Conservation (phyloP, 1,140 invertebrate species). For the Bradynema listronoti region DNA sequence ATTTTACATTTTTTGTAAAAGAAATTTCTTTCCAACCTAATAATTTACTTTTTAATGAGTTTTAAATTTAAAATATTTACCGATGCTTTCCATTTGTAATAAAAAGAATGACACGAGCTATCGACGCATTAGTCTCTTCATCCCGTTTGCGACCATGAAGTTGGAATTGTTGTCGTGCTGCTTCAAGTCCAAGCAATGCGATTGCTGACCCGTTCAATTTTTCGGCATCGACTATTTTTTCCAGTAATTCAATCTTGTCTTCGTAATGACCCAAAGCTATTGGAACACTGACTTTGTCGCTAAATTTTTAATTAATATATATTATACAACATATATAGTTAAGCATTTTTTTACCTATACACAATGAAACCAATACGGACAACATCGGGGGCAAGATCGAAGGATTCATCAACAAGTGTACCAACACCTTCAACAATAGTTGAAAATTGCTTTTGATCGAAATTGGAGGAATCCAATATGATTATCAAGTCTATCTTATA, state of each 20-base stretch:
- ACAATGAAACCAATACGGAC: slow-evolving; percentile 53
- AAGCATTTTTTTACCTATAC: slow-evolving; percentile 38
- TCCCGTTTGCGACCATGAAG: slow-evolving; percentile 37
- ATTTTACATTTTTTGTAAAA: too few species aligned
- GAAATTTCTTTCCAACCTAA: too few species aligned
- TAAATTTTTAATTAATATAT: slow-evolving; percentile 16
- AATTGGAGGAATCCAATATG: slow-evolving; percentile 54
- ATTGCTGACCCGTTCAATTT: slow-evolving; percentile 37
- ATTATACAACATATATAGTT: not conserved
- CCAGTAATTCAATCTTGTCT: slow-evolving; percentile 54
- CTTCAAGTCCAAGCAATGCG: slow-evolving; percentile 52
- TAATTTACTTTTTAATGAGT: slow-evolving; percentile 10
- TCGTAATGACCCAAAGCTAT: slow-evolving; percentile 56
- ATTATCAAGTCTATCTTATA: slow-evolving; percentile 51
- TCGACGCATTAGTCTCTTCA: too few species aligned
- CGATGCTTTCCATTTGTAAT: slow-evolving; percentile 55
- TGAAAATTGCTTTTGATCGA: slow-evolving; percentile 43
- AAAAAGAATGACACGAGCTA: slow-evolving; percentile 45
- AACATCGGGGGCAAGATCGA: slow-evolving; percentile 55
- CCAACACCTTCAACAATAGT: slow-evolving; percentile 48
- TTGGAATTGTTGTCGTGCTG: slow-evolving; percentile 54
- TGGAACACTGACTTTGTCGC: slow-evolving; percentile 55
- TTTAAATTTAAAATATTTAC: slow-evolving; percentile 26
- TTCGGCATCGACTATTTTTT: slow-evolving; percentile 37
- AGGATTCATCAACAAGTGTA: slow-evolving; percentile 53